Base-by-base conservation (phyloP, 30 jellyfish, hydroid and myxozoan genomes). In the Aurelia sp. region DNA sequence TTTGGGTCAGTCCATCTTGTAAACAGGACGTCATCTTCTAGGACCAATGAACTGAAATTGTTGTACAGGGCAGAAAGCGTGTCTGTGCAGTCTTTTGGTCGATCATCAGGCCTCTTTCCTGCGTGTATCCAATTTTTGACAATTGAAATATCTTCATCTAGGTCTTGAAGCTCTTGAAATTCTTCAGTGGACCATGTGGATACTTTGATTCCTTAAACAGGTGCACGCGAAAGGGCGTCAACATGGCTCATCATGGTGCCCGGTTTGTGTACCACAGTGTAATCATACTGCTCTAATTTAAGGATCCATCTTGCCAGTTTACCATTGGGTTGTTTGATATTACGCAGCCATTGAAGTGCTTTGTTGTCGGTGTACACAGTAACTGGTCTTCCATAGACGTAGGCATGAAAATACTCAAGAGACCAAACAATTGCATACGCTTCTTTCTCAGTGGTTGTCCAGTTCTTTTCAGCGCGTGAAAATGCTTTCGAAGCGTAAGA, bases 361-460 rank as follows among this genome's bases (percentile, higher is more conserved):
- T 22, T 9, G 47, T 81, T 91, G 35, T 81, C 91, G 16, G 80
- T 81, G n/a, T 6, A 47, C 30, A 81, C 79, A 16, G n/a, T 18
- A 68, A 81, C 51, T 65, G 47, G 15, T 19, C 20, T 17, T 8
- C 90, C 91, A 47, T 31, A 68, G 16, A 81, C 40, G 38, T 82
- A 82, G 9, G 90, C 61, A 48, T 53, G 91, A 74, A 72, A 82
- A 82, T 72, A 64, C n/a, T 70, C 40, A 63, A 82, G 31, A 27
- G 58, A 84, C 77, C 90, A 68, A 8, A 82, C 67, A 13, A 82
- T 51, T 21, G 92, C 92, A 22, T 30, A 64, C 38, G 75, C 68
- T 33, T 63, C 74, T 20, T 63, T 63, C 30, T 24, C 63, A 10
- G 89, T 78, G 11, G 89, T 65, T 27, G 41, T 9, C 66, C 74